Percentiles rank a stretch among this genome's conserved stretches.
phyloP scores from a whole-genome alignment of 2,888 invertebrate genomes.

The Lithophane socia region DNA sequence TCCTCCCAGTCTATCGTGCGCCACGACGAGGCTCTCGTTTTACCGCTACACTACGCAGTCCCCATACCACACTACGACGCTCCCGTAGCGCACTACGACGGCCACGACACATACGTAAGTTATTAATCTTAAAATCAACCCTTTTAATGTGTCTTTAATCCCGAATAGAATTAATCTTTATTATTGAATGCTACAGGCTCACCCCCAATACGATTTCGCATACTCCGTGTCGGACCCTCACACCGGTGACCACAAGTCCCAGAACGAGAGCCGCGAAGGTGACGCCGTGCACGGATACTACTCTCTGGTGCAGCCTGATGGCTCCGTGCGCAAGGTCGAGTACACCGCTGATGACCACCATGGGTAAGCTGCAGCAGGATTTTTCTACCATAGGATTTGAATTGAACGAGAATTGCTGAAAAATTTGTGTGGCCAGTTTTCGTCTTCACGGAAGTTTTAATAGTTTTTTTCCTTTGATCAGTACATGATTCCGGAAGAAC shows the following conservation, averaged over 20 bases:
- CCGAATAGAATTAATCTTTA: too few species aligned
- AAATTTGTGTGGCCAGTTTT: background rate
- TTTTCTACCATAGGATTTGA: background rate
- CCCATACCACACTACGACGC: conserved; percentile 27
- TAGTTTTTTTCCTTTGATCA: background rate
- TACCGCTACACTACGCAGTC: conserved; percentile 61
- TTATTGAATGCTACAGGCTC: conserved; percentile 65
- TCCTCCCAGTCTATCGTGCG: conserved; percentile 60
- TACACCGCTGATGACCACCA: conserved; percentile 81
- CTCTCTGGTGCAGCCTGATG: conserved; percentile 87
- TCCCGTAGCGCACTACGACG: conserved; percentile 67
- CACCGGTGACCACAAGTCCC: conserved; percentile 91
- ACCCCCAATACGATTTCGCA: conserved; percentile 85
- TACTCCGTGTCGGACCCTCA: conserved; percentile 90
- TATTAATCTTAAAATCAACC: too few species aligned
- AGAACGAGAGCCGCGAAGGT: conserved; percentile 89
- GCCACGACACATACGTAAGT: conserved; percentile 71
- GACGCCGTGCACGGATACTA: conserved; percentile 91
- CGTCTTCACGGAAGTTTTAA: background rate
- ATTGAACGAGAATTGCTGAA: background rate
- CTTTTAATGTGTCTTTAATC: too few species aligned
- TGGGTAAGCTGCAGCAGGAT: conserved; percentile 39
- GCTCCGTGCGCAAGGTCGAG: conserved; percentile 83
- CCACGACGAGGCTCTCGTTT: conserved; percentile 62
- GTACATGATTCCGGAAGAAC: background rate